A percentile compares a stretch with the other conserved stretches of the same genome.
Conservation (phyloP, 2,797 vertebrate genomes). For the Chaenodraco wilsoni region DNA sequence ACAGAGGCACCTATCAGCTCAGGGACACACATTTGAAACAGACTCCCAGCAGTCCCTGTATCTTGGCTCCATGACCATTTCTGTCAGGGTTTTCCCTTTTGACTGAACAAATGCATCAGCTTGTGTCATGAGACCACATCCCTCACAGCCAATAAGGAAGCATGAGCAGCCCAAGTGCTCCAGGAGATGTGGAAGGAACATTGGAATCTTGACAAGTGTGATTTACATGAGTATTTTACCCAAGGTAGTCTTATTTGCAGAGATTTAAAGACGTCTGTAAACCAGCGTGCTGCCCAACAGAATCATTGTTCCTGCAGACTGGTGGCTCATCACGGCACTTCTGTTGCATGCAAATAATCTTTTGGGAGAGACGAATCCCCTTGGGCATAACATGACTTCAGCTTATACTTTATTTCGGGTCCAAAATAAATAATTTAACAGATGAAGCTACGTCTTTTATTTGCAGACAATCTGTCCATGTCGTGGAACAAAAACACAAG, state of each 20-base stretch:
- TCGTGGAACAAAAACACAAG: constrained; percentile 59
- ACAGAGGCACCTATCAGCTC: constrained; percentile 75
- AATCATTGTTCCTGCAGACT: constrained; percentile 77
- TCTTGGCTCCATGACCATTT: constrained; percentile 74
- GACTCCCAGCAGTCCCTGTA: constrained; percentile 71
- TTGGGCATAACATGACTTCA: constrained; percentile 72
- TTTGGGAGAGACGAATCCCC: constrained; percentile 71
- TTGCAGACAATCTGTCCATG: constrained; percentile 73
- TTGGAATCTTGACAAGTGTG: constrained; percentile 84
- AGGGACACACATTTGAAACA: constrained; percentile 71
- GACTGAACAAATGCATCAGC: constrained; percentile 80
- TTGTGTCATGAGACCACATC: constrained; percentile 76
- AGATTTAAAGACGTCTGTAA: constrained; percentile 78
- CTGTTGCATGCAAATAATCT: constrained; percentile 76
- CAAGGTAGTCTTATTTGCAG: constrained; percentile 79
- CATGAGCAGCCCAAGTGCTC: constrained; percentile 61
- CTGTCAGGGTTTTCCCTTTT: constrained; percentile 76
- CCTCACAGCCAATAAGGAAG: constrained; percentile 72
- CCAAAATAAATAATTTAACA: constrained; percentile 79
- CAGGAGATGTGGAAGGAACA: constrained; percentile 74
- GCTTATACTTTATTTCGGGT: constrained; percentile 73
- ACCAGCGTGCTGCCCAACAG: constrained; percentile 67
- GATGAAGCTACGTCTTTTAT: constrained; percentile 67
- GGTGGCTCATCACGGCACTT: constrained; percentile 71
- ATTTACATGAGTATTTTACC: constrained; percentile 81